Base-by-base conservation (phyloP, 53 echinoderm and acorn worm species). In the Astropecten irregularis region DNA sequence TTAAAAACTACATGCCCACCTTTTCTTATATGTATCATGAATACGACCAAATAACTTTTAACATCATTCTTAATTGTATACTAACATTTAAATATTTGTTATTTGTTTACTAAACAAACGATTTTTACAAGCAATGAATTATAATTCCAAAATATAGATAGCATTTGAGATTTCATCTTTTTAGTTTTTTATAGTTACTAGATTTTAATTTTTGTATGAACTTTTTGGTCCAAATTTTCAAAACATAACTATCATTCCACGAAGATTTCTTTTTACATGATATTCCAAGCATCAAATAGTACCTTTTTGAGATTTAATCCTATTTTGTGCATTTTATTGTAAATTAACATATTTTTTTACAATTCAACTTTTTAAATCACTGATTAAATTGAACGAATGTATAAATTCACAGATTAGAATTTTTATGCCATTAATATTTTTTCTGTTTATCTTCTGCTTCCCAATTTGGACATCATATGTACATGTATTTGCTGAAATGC, bases 191-290 rank as follows among this genome's bases (percentile, higher is more conserved):
- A 6, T 0, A 10, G 19, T 0, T 46, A 13, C 22, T 42, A n/a
- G n/a, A n/a, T n/a, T n/a, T n/a, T n/a, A n/a, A n/a, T n/a, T n/a
- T n/a, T n/a, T n/a, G n/a, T 40, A 22, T 25, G 29, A 66, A 66
- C 16, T 30, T 15, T 36, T 9, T 71, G 35, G 53, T 52, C 71
- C 71, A 71, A 71, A 36, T n/a, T 47, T 34, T 19, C 3, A 50
- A 71, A 48, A 4, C 49, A 34, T 30, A 49, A 19, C 23, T 51
- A n/a, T 71, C 71, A 71, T 71, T 71, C 71, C 71, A 71, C 31
- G 32, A 34, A 48, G 29, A 42, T 31, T 71, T 71, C 33, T n/a
- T 16, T 30, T 50, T 2, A 10, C 11, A 37, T 10, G 13, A 52
- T 23, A 9, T n/a, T n/a, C 2, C 9, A 35, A 8, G 18, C 1